phyloP scores from a whole-genome alignment of 2,888 invertebrate genomes.

The Chelonus formosanus region DNA sequence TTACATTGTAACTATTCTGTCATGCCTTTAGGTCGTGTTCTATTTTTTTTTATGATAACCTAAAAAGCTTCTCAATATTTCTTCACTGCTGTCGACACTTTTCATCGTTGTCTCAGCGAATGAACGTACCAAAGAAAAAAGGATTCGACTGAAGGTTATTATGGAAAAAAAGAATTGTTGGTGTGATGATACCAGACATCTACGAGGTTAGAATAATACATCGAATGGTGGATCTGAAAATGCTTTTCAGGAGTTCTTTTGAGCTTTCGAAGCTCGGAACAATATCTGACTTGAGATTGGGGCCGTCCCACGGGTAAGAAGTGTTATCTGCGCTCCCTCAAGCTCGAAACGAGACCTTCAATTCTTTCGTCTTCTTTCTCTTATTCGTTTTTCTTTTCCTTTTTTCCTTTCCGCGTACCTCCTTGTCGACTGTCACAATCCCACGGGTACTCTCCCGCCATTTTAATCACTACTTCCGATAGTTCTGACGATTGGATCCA shows the following conservation, averaged over 20 bases:
- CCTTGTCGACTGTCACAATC: conserved; percentile 33
- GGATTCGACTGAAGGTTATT: conserved; percentile 9
- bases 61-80: conserved; percentile 8
- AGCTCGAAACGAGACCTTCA: conserved; percentile 51
- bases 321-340: conserved; percentile 58
- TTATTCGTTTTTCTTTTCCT: conserved; percentile 16
- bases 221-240: conserved; percentile 49
- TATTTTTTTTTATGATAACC: background rate
- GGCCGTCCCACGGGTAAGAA: conserved; percentile 59
- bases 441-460: conserved; percentile 49
- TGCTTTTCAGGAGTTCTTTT: conserved; percentile 58
- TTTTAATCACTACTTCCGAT: conserved; percentile 58
- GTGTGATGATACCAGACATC: conserved; percentile 45
- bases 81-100: background rate
- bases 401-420: conserved; percentile 18
- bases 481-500: conserved; percentile 53
- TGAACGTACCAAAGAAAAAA: background rate
- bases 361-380: conserved; percentile 28
- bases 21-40: conserved; percentile 30
- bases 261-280: conserved; percentile 60
- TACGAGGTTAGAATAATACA: conserved; percentile 55
- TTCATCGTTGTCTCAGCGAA: background rate
- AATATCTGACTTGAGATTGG: conserved; percentile 61
- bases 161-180: conserved; percentile 32
- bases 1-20: conserved; percentile 52